Base-by-base conservation (phyloP, 2,797 vertebrate genomes). In the Taeniopygia guttata region DNA sequence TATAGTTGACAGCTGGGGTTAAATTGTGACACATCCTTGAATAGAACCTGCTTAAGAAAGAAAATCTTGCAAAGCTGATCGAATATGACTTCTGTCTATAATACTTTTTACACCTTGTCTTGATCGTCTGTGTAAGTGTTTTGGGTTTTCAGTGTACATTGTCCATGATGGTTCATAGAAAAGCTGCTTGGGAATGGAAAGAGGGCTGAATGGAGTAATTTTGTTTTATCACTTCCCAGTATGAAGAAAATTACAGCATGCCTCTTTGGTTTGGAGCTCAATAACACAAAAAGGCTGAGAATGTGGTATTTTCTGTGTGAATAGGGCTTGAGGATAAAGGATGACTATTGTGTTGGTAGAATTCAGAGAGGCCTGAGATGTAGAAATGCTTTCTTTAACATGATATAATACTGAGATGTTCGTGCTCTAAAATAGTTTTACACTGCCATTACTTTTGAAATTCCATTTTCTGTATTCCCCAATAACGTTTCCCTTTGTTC, bases 1-100 rank as follows among this genome's bases (percentile, higher is more conserved):
- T 25, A 38, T 38, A 52, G 17, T 32, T 62, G 32, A 17, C 19
- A n/a, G 21, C 25, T 63, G 40, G 16, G 12, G 30, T 49, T 84
- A 76, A 62, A 63, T 8, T 10, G 21, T 25, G 11, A 18, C 40
- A n/a, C 21, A 63, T 52, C 26, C 21, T 67, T 60, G 73, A 66
- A 69, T 1, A 58, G 29, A 85, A 55, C 7, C 11, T 76, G 5
- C 49, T 85, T 77, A 45, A 86, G 62, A 86, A 81, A 58, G 36
- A 54, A 54, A 79, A 66, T 42, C 38, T 43, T 15, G 34, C 70
- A 38, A 80, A 78, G 9, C 17, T 74, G 43, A 63, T 43, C 67
- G 62, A 42, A 25, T 0, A 0, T n/a, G 32, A 42, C 9, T 85
- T 29, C 13, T 42, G 26, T 5, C 36, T 43, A 5, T 43, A 66